Evolutionary conservation across 2,888 invertebrate species (phyloP), one percentile per base, ranked within the genome.

Genomic region (Ophioninae sp.): DNA sequence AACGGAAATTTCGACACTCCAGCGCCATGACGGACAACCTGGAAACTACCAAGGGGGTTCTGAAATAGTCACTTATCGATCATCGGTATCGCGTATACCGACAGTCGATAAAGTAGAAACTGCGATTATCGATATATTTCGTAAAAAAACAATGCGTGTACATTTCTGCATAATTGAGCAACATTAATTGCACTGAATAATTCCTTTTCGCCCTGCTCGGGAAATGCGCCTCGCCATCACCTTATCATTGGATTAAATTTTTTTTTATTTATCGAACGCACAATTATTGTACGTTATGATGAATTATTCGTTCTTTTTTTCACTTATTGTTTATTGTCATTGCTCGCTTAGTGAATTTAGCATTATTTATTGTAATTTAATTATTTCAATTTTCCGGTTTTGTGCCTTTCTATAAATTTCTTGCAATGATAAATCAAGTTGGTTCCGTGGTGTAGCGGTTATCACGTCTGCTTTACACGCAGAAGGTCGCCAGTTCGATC

Each of bases 401-500:
- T 13, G 1, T 0, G 10, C 6, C 0, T 13, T 30, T 17, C n/a
- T 58, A 9, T 13, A 20, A 3, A 20, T 59, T 20, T 22, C 20
- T 17, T 41, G 0, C 13, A 20, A 8, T 30, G 8, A 0, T 9
- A 1, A 39, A 0, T 17, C 63, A 71, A 69, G 63, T 65, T 10
- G 91, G 91, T 91, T 90, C 90, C 90, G 91, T 91, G 88, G 91
- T 91, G 91, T 91, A 91, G 90, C 89, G 90, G 90, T 90, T 89
- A 91, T 90, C 91, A 91, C 90, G 89, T 91, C 90, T 90, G 90
- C 90, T 91, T 91, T 90, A 91, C 90, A 90, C 91, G 91, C 91
- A 90, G 90, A 91, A 91, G 91, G 90, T 90, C 91, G 90, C 89
- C 91, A 87, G 90, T 90, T 91, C 90, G 90, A 91, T 90, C 90